A percentile compares a stretch with the other conserved stretches of the same genome.
These are phyloP conservation scores for Auanema freiburgensis DNA, from an alignment of 2,888 invertebrate genomes.

Conservation along the genomic window DNA sequence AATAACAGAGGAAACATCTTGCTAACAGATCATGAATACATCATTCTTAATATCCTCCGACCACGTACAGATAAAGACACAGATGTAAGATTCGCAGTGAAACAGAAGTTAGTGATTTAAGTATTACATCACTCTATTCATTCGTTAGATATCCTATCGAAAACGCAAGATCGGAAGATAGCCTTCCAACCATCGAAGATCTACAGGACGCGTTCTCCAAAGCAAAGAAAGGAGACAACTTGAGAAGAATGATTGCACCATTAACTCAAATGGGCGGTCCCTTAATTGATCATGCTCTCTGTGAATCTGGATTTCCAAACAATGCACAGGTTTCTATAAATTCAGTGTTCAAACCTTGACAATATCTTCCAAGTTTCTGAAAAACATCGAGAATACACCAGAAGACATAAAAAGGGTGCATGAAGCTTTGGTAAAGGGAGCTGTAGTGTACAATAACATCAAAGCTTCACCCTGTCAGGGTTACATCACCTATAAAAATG, in stretches of 20 bases:
- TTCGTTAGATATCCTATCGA: slow-evolving; percentile 71
- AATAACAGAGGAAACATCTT: slow-evolving; percentile 78
- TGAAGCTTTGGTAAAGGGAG: slow-evolving; percentile 8
- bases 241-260: slow-evolving; percentile 46
- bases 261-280: slow-evolving; percentile 79
- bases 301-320: slow-evolving; percentile 73
- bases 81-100: slow-evolving; percentile 83
- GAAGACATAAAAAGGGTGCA: slow-evolving; percentile 9
- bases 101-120: slow-evolving; percentile 75
- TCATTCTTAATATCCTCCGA: slow-evolving; percentile 73
- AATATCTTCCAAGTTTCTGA: neutral
- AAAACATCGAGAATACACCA: neutral
- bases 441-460: slow-evolving; percentile 70
- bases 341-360: neutral
- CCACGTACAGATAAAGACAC: slow-evolving; percentile 76
- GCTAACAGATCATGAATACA: slow-evolving; percentile 85
- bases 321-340: slow-evolving; percentile 30
- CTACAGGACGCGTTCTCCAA: slow-evolving; percentile 34
- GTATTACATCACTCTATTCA: neutral
- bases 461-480: slow-evolving; percentile 74
- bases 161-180: slow-evolving; percentile 73
- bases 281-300: slow-evolving; percentile 85
- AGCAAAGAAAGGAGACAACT: slow-evolving; percentile 35
- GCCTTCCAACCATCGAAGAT: slow-evolving; percentile 34
- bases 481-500: slow-evolving; percentile 73